Base-by-base conservation (phyloP, 2,888 invertebrate species). In the Aleiodes leptofemur region DNA sequence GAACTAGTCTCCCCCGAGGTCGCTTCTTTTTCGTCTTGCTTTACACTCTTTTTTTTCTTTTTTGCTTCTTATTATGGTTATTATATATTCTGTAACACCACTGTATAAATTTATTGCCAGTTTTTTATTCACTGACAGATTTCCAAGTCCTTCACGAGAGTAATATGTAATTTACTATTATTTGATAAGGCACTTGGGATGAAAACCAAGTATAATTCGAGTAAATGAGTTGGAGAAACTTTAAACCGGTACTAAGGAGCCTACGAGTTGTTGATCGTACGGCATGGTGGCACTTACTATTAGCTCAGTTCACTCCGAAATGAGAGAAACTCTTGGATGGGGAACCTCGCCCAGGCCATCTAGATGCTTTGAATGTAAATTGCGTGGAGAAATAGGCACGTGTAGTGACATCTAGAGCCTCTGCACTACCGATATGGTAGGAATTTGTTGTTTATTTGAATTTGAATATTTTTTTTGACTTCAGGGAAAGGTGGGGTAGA, bases 231-330 rank as follows among this genome's bases (percentile, higher is more conserved):
- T 50, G 74, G 74, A 75, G 73, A 81, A 77, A 76, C 77, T 83
- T 82, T 77, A 85, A 86, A 86, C 85, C 85, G 85, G 84, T 86
- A 85, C 82, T 79, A 77, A 71, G 74, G 78, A 72, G 71, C 77
- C 77, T 79, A 79, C 79, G 78, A 81, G 79, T 76, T 72, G 82
- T 81, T 83, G 82, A 83, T 79, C 77, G 83, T 85, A 85, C 86
- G 84, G 82, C 86, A 86, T 84, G 85, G 83, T 83, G 83, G 83
- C 83, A 82, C 84, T 82, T 80, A 84, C 86, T 85, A 82, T 70
- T 16, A 69, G 74, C 68, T 69, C 53, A 76, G 68, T 76, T 70
- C 68, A 69, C 70, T 57, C 14, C 76, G 43, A 57, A 43, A 59
- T 56, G 56, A 56, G 56, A 56, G 55, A 72, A 51, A 64, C 77